A percentile compares a stretch with the other conserved stretches of the same genome.
Conservation (phyloP, 1,140 invertebrate species). For the Caligus rogercresseyi region DNA sequence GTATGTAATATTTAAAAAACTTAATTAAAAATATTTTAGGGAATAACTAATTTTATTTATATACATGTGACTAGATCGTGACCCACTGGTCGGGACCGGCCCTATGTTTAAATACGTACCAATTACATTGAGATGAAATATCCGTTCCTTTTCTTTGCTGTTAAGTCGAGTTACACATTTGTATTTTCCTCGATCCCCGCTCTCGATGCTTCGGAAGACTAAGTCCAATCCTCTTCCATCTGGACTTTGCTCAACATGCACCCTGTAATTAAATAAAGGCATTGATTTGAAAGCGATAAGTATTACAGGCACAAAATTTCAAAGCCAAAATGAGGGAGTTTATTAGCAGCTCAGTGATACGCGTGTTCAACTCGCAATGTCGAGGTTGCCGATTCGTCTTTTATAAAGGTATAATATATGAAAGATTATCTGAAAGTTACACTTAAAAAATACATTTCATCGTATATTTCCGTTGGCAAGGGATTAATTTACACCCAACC, state of each 20-base stretch:
- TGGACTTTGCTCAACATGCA: slow-evolving; percentile 12
- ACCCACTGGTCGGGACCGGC: background rate
- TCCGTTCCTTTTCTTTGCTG: background rate
- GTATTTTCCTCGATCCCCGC: slow-evolving; percentile 1
- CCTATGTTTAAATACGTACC: slow-evolving; percentile 1
- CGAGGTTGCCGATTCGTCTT: background rate
- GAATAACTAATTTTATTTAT: too few relatives aligned
- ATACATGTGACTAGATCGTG: too few relatives aligned
- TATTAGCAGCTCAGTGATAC: background rate
- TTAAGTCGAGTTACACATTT: background rate
- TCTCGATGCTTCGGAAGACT: slow-evolving; percentile 10
- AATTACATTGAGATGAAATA: slow-evolving; percentile 9
- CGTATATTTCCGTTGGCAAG: too few relatives aligned
- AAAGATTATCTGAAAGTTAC: background rate
- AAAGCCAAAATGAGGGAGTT: background rate
- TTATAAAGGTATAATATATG: background rate
- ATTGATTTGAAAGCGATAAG: background rate
- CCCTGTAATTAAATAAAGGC: background rate
- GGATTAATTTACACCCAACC: too few relatives aligned
- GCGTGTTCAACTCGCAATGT: background rate
- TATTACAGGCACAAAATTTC: background rate
- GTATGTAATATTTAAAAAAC: too few relatives aligned
- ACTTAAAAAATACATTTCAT: background rate
- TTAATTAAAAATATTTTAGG: too few relatives aligned
- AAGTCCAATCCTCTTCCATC: slow-evolving; percentile 7